Conservation (phyloP, 2,888 invertebrate species). For the Onthophagus sagittarius region DNA sequence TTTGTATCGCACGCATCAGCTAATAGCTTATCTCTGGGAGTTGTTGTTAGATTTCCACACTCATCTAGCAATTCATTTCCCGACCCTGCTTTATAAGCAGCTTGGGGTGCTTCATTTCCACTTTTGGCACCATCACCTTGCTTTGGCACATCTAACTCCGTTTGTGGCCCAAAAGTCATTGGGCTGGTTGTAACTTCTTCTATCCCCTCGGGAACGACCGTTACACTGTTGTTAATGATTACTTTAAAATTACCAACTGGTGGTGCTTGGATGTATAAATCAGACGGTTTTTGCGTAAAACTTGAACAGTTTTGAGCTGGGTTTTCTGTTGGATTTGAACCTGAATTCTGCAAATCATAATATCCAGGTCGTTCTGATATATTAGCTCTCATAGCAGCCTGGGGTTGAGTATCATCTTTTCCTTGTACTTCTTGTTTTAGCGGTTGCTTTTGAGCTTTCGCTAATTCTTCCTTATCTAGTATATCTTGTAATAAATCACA, state of each 20-base stretch:
- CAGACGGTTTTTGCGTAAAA: not conserved
- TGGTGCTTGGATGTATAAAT: not conserved
- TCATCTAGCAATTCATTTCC: no score
- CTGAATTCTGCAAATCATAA: no score
- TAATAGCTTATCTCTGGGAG: no score
- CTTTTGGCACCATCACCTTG: not conserved
- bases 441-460: not conserved
- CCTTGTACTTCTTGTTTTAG: not conserved
- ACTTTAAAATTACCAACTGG: not conserved
- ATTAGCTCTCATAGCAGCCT: not conserved
- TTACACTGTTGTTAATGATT: not conserved
- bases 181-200: not conserved
- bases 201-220: not conserved
- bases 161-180: not conserved
- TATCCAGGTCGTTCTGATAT: not conserved
- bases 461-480: not conserved
- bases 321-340: no score
- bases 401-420: not conserved
- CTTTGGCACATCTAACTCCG: not conserved
- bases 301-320: not conserved
- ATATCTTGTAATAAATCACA: not conserved
- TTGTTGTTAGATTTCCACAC: no score
- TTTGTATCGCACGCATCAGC: no score
- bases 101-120: not conserved
- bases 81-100: no score